These are phyloP conservation scores for Drosophila kanekoi DNA, from an alignment of 2,888 invertebrate genomes.

Conservation along the genomic window DNA sequence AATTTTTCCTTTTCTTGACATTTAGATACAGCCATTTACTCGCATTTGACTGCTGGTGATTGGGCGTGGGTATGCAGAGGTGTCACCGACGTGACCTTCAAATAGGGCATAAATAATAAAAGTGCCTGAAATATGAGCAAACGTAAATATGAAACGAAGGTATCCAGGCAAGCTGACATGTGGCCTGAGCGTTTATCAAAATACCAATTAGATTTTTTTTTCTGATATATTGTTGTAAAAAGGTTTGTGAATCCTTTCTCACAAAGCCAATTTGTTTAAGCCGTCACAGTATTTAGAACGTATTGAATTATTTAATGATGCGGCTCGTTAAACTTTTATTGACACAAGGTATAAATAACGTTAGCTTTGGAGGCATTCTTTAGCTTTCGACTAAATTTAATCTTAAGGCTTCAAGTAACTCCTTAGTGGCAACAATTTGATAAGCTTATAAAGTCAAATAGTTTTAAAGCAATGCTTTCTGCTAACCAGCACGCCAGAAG, in stretches of 20 bases:
- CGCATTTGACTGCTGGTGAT: constrained; percentile 39
- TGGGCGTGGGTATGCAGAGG: constrained; percentile 25
- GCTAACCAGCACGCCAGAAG: too few species aligned
- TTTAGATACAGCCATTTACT: constrained; percentile 51
- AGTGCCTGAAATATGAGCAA: constrained; percentile 44
- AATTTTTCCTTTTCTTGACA: constrained; percentile 25
- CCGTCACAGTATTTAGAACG: neutral
- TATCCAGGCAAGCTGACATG: constrained; percentile 26
- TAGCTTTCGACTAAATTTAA: too few species aligned
- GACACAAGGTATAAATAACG: too few species aligned
- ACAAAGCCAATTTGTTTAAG: constrained; percentile 1
- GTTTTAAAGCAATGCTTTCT: too few species aligned
- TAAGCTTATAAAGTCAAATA: too few species aligned
- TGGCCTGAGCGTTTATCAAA: constrained; percentile 40
- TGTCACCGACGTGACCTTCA: constrained; percentile 58
- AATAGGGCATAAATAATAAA: constrained; percentile 61
- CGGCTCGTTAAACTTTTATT: too few species aligned
- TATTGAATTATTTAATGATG: neutral
- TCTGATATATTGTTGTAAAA: neutral
- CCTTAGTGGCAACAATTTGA: too few species aligned
- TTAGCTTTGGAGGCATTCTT: too few species aligned
- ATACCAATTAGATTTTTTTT: constrained; percentile 41
- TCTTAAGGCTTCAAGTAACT: too few species aligned
- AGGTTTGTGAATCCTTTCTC: constrained; percentile 12
- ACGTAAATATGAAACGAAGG: constrained; percentile 25